A percentile compares a stretch with the other conserved stretches of the same genome.
Evolutionary conservation across 2,113 vertebrate genomes (phyloP).

Genomic region (Zonotrichia leucophrys): DNA sequence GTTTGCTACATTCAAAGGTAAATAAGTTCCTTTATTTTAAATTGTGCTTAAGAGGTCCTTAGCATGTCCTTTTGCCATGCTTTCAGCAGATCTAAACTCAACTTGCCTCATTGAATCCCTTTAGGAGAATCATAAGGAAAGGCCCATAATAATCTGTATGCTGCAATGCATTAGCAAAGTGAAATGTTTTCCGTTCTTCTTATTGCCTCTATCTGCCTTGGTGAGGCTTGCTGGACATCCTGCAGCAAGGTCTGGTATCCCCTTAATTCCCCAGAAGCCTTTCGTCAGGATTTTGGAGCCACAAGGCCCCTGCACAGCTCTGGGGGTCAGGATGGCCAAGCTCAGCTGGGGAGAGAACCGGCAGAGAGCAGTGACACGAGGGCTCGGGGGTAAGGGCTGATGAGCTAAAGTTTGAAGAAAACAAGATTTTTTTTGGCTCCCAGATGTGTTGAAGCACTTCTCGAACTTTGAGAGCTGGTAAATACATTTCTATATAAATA

Average conservation of each 20-base stretch:
- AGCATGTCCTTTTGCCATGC: not conserved
- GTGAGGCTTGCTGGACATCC: not conserved
- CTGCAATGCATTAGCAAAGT: not conserved
- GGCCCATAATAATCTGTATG: not conserved
- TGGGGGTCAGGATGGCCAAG: rapidly evolving
- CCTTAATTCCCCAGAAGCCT: not conserved
- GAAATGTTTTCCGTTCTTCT: not conserved
- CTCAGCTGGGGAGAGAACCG: not conserved
- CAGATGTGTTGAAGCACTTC: not conserved
- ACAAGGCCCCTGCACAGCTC: not conserved
- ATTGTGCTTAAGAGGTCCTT: not conserved
- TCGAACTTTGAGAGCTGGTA: not conserved
- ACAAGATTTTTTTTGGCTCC: not conserved
- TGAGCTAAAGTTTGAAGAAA: not conserved
- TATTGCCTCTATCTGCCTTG: not conserved
- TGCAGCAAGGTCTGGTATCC: not conserved
- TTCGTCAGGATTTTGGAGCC: not conserved
- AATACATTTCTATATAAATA: not conserved
- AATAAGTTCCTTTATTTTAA: not conserved
- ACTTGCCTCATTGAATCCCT: not conserved
- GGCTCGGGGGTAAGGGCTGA: not conserved
- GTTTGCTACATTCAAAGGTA: not conserved
- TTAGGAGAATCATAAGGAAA: not conserved
- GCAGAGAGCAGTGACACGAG: not conserved
- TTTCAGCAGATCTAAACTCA: not conserved